Conservation (phyloP, 37 sponge, comb jelly and placozoan genomes). For the Dysidea cf. avara region DNA sequence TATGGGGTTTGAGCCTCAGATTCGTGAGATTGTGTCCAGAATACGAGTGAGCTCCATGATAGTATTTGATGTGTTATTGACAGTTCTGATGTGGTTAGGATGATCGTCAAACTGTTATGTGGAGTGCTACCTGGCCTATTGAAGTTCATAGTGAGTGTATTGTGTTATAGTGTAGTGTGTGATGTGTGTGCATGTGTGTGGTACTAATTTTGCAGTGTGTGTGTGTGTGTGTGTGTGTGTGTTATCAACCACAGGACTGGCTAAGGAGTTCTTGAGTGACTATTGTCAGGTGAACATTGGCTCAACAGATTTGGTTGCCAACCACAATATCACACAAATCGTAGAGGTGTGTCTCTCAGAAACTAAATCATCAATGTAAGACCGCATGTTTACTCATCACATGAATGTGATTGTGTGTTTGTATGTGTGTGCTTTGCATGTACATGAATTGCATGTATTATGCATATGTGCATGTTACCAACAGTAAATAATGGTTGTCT, state of each 20-base stretch:
- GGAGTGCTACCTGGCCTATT: conserved; percentile 99
- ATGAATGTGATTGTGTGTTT: too few species aligned
- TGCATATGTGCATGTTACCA: too few species aligned
- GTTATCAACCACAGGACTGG: conserved; percentile 75
- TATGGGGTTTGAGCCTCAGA: conserved; percentile 99
- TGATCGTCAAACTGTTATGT: conserved; percentile 96
- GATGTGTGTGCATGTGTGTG: too few species aligned
- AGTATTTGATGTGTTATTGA: neutral
- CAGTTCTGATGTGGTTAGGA: conserved; percentile 26
- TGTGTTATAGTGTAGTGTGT: too few species aligned
- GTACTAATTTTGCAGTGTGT: too few species aligned
- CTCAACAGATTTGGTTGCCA: conserved; percentile 85
- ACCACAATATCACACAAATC: conserved; percentile 95
- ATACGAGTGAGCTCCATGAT: conserved; percentile 54
- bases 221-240: too few species aligned
- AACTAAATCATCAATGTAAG: conserved; percentile 76
- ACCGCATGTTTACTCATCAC: too few species aligned
- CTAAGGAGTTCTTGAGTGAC: conserved; percentile 85
- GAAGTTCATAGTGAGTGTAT: conserved; percentile 79
- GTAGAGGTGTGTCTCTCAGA: conserved; percentile 84
- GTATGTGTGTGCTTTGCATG: too few species aligned
- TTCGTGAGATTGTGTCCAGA: conserved; percentile 86
- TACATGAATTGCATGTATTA: too few species aligned
- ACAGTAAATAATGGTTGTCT: too few species aligned
- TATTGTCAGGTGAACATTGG: conserved; percentile 95